Conservation (phyloP, 2,888 invertebrate species). For the Drosophila neutralis region DNA sequence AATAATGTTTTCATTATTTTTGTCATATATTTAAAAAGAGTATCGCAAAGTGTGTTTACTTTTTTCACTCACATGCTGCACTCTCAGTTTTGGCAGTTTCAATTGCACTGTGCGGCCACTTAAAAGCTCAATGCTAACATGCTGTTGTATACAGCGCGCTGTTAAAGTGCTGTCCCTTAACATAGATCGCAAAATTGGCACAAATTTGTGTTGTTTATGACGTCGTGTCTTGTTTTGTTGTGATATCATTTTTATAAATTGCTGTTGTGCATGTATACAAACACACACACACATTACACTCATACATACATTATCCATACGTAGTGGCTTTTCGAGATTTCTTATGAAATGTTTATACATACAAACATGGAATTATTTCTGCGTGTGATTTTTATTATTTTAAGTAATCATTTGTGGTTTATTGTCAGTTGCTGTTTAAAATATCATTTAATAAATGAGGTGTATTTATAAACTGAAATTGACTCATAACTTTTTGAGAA, state of each 20-base stretch:
- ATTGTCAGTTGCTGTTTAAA: not conserved
- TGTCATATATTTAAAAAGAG: not conserved
- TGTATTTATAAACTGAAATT: not conserved
- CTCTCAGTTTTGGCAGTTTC: slow-evolving; percentile 10
- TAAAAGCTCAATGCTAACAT: not conserved
- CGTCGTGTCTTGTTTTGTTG: slow-evolving; percentile 24
- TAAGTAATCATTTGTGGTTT: not conserved
- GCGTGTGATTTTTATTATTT: not conserved
- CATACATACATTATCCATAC: too few relatives aligned
- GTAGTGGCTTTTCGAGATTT: not conserved
- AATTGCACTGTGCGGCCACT: not conserved
- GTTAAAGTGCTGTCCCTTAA: slow-evolving; percentile 8
- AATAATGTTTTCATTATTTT: not conserved
- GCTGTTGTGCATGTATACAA: slow-evolving; percentile 17
- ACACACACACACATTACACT: not conserved
- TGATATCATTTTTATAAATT: slow-evolving; percentile 61
- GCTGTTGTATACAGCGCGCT: slow-evolving; percentile 5
- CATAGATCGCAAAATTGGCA: slow-evolving; percentile 2
- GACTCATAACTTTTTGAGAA: not conserved
- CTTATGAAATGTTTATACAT: not conserved
- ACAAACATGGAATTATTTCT: not conserved
- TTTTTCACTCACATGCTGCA: not conserved
- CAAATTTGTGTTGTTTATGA: slow-evolving; percentile 25
- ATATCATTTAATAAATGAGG: not conserved
- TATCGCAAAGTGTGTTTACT: not conserved